phyloP scores from a whole-genome alignment of 1,140 invertebrate species.

The Scaptomyza montana region DNA sequence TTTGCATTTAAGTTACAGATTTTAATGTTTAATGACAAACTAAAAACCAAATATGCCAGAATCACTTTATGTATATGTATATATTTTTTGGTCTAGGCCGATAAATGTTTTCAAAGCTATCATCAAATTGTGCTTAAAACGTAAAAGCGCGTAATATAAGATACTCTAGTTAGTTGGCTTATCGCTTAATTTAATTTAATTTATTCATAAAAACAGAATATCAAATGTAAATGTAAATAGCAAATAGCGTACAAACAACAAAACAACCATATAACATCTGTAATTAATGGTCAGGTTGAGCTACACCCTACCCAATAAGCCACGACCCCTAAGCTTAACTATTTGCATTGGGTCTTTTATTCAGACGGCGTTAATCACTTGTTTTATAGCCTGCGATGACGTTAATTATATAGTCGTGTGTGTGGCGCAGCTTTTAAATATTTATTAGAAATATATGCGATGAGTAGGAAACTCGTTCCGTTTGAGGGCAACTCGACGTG shows the following conservation, averaged over 20 bases:
- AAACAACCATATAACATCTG: slow-evolving; percentile 41
- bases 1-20: slow-evolving; percentile 61
- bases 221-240: slow-evolving; percentile 49
- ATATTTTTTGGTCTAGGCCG: slow-evolving; percentile 30
- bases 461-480: slow-evolving; percentile 53
- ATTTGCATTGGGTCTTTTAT: slow-evolving; percentile 53
- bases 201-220: slow-evolving; percentile 76
- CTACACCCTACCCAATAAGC: slow-evolving; percentile 9
- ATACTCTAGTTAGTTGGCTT: slow-evolving; percentile 77
- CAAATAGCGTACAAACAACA: slow-evolving; percentile 57
- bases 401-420: slow-evolving; percentile 66
- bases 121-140: slow-evolving; percentile 68
- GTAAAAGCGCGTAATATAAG: slow-evolving; percentile 65
- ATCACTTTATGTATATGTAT: slow-evolving; percentile 35
- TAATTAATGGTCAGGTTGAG: slow-evolving; percentile 42
- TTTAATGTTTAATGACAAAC: slow-evolving; percentile 57
- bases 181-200: slow-evolving; percentile 82
- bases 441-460: slow-evolving; percentile 50
- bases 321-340: slow-evolving; percentile 21
- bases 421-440: slow-evolving; percentile 60
- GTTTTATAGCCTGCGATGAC: slow-evolving; percentile 57
- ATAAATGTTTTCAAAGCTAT: slow-evolving; percentile 52
- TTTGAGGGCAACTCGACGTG: slow-evolving; percentile 19
- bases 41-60: slow-evolving; percentile 27
- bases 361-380: slow-evolving; percentile 69